Percentiles rank a stretch among this genome's conserved stretches.
phyloP scores from a whole-genome alignment of 2,113 vertebrate genomes.

The Bagarius yarrelli region DNA sequence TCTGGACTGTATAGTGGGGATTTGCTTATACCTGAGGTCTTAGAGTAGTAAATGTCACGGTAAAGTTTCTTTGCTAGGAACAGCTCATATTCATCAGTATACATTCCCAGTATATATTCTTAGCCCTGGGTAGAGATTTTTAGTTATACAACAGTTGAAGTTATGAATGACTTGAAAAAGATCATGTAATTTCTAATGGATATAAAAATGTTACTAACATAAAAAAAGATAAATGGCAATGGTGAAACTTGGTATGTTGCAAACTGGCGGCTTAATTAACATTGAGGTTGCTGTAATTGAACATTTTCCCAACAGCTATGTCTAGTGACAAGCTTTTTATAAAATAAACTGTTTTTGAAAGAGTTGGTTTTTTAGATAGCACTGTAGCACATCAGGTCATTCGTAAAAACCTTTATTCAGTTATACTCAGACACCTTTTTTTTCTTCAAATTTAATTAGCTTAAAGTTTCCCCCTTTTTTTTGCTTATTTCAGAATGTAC shows the following conservation, averaged over 20 bases:
- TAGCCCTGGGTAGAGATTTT: background rate
- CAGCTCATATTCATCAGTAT: background rate
- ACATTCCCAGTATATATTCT: background rate
- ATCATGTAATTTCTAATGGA: background rate
- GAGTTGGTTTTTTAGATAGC: background rate
- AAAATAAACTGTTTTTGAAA: background rate
- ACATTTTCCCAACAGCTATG: background rate
- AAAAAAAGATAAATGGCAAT: too few species aligned
- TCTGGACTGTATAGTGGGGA: background rate
- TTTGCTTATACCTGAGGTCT: background rate
- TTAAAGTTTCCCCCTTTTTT: background rate
- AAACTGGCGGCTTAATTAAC: background rate
- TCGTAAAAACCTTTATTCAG: background rate
- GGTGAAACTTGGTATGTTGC: background rate
- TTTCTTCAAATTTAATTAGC: background rate
- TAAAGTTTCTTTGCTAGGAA: conserved; percentile 1
- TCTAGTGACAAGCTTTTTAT: background rate
- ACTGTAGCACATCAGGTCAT: background rate
- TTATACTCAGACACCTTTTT: background rate
- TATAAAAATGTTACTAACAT: too few species aligned
- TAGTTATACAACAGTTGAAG: background rate
- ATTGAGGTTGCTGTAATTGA: background rate
- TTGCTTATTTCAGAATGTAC: background rate
- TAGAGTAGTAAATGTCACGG: background rate
- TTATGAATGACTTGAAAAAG: background rate